Base-by-base conservation (phyloP, 2,888 invertebrate species). In the Tenthredo mesomela region DNA sequence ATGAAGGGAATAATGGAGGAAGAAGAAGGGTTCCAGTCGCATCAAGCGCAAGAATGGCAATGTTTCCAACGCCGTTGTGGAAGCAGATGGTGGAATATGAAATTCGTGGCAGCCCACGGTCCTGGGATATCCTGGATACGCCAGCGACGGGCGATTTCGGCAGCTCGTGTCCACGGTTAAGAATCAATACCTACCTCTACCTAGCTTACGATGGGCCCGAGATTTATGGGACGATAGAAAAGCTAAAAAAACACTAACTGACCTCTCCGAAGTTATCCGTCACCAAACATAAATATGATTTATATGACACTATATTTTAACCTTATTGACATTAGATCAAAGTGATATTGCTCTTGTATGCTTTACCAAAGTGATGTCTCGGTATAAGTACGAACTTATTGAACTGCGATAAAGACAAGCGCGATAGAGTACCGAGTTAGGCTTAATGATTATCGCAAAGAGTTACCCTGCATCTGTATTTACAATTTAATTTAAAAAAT, bases 31-130 rank as follows among this genome's bases (percentile, higher is more conserved):
- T 80, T 40, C n/a, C 61, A 61, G 80, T 58, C 7, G 61, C 61
- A 65, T 80, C 61, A 65, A 80, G 61, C 25, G 12, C 61, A 40
- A 65, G 37, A 40, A 80, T 61, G 80, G 43, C 80, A 80, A 80
- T 58, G 80, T 80, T 80, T 80, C 80, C 80, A 80, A 80, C 80
- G 65, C 80, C 61, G 61, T 54, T n/a, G 6, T 37, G 80, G 80
- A 61, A 65, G 40, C 80, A 80, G 80, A 58, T 80, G 80, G 80
- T 80, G 40, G 80, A 80, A 80, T 80, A 80, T 80, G 80, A 80
- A 65, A 80, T 80, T 80, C 80, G 80, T 61, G 61, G 80, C 80
- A 58, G 61, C 61, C 61, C 80, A 61, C 61, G 40, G 25, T 77
- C n/a, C 50, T 50, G 61, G 80, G 61, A 61, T 80, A 12, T 40